A percentile compares a stretch with the other conserved stretches of the same genome.
phyloP scores from a whole-genome alignment of 30 jellyfish, hydroid and myxozoan genomes.

The Cassiopea andromeda region DNA sequence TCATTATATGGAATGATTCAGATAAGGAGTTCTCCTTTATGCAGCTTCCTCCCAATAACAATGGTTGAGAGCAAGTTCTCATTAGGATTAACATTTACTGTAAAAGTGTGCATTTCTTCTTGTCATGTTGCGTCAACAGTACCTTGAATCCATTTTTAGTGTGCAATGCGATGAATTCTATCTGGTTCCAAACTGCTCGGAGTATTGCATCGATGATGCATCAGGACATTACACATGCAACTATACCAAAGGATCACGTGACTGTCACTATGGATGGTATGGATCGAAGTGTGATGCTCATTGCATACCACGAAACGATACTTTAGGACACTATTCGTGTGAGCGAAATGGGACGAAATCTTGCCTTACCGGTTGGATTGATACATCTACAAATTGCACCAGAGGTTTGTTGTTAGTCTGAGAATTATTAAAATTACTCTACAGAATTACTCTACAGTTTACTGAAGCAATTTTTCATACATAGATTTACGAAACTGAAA shows the following conservation, averaged over 20 bases:
- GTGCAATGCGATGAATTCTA: constrained; percentile 42
- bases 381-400: constrained; percentile 58
- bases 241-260: constrained; percentile 40
- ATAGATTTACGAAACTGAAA: too few species aligned
- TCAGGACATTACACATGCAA: constrained; percentile 72
- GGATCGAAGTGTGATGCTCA: constrained; percentile 36
- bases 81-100: background rate
- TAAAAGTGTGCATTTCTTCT: background rate
- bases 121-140: background rate
- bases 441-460: too few species aligned
- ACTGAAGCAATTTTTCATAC: too few species aligned
- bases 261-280: constrained; percentile 68
- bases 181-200: constrained; percentile 73
- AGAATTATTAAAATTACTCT: too few species aligned
- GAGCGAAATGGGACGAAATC: constrained; percentile 47
- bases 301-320: constrained; percentile 64
- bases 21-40: too few species aligned
- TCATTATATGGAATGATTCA: too few species aligned
- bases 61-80: background rate
- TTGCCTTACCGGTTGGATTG: constrained; percentile 77
- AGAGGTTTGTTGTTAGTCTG: constrained; percentile 31
- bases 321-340: constrained; percentile 69
- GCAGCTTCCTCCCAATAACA: background rate
- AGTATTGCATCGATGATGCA: constrained; percentile 61
- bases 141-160: constrained; percentile 11